These are phyloP conservation scores for Chlorops oryzae DNA, from an alignment of 1,140 invertebrate genomes.

Conservation along the genomic window DNA sequence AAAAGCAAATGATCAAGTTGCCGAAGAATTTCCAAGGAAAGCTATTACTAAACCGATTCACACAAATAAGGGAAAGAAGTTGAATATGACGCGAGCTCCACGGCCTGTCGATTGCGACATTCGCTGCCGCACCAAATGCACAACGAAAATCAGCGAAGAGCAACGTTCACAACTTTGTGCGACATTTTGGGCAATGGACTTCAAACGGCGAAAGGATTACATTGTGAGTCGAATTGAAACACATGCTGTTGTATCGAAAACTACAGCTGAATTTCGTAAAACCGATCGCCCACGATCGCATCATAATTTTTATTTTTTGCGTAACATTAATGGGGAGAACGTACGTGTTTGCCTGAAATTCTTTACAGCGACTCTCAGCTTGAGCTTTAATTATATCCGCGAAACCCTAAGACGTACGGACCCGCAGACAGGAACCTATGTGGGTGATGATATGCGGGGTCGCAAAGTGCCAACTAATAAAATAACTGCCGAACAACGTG, in stretches of 20 bases:
- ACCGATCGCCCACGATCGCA: constrained; percentile 8
- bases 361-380: constrained; percentile 9
- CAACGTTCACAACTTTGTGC: constrained; percentile 9
- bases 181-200: constrained; percentile 11
- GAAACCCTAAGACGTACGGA: constrained; percentile 11
- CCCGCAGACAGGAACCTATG: constrained; percentile 9
- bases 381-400: constrained; percentile 6
- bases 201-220: constrained; percentile 14
- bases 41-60: neutral
- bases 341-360: constrained; percentile 13
- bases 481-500: constrained; percentile 4
- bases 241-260: constrained; percentile 3
- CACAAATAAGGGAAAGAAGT: neutral
- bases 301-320: constrained; percentile 11
- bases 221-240: constrained; percentile 12
- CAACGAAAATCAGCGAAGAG: constrained; percentile 13
- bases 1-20: neutral
- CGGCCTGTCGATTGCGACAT: constrained; percentile 13
- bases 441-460: constrained; percentile 10
- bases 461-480: constrained; percentile 4
- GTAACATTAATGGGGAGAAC: constrained; percentile 10
- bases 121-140: constrained; percentile 12
- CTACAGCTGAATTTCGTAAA: constrained; percentile 12
- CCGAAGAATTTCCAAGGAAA: neutral
- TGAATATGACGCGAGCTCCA: constrained; percentile 6